Percentiles rank a stretch among this genome's conserved stretches.
Evolutionary conservation across 1,140 invertebrate species (phyloP).

Genomic region (Drosophila bocqueti): DNA sequence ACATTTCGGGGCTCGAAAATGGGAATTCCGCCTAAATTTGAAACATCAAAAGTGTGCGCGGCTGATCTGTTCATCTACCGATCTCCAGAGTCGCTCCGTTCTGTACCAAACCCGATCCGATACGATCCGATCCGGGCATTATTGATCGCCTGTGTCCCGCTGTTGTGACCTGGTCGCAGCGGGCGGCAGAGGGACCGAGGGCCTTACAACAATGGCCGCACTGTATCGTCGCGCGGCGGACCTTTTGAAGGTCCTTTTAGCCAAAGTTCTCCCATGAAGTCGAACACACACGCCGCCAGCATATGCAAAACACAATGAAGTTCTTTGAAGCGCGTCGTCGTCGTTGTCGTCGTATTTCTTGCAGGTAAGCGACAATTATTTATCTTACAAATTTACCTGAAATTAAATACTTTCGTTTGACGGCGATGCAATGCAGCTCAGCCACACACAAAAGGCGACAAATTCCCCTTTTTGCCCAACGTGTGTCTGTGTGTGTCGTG

Average conservation of each 20-base stretch:
- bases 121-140: constrained; percentile 58
- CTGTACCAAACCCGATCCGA: not conserved
- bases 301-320: constrained; percentile 82
- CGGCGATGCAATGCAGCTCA: constrained; percentile 47
- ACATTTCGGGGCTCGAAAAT: constrained; percentile 38
- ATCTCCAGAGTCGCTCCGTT: constrained; percentile 9
- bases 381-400: constrained; percentile 84
- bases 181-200: constrained; percentile 31
- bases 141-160: constrained; percentile 76
- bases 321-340: constrained; percentile 78
- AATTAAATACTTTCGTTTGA: constrained; percentile 77
- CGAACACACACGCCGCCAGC: constrained; percentile 60
- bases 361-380: constrained; percentile 81
- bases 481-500: constrained; percentile 22
- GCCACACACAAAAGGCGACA: constrained; percentile 70
- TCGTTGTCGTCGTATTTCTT: constrained; percentile 27
- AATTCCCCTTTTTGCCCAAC: constrained; percentile 69
- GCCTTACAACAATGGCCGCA: constrained; percentile 61
- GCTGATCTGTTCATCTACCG: constrained; percentile 18
- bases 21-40: constrained; percentile 40
- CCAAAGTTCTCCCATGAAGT: constrained; percentile 67
- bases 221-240: constrained; percentile 69
- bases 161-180: constrained; percentile 78
- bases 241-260: constrained; percentile 81
- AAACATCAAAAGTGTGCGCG: constrained; percentile 40